phyloP scores from a whole-genome alignment of 2,113 vertebrate species.

The Cercocebus atys region DNA sequence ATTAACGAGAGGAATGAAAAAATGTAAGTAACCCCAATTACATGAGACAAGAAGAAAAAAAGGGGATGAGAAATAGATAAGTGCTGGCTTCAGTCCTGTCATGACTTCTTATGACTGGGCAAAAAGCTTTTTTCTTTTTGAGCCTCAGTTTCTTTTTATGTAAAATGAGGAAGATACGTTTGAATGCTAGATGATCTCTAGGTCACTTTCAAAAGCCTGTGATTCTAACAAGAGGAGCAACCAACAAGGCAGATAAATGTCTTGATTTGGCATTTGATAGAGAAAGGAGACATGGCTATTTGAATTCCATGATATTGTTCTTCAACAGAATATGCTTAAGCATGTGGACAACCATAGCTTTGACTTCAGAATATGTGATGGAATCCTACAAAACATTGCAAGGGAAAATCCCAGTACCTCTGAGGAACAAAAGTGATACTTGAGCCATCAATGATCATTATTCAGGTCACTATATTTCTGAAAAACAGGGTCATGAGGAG shows the following conservation, averaged over 20 bases:
- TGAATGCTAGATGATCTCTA: not conserved
- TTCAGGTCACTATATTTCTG: not conserved
- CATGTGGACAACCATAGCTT: not conserved
- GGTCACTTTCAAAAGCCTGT: not conserved
- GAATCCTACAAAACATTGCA: not conserved
- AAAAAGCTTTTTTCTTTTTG: not conserved
- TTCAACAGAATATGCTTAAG: conserved; percentile 37
- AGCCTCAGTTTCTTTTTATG: not conserved
- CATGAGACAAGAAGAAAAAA: not conserved
- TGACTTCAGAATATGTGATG: conserved; percentile 14
- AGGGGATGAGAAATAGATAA: accelerated
- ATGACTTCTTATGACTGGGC: not conserved
- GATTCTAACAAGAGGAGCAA: conserved; percentile 44
- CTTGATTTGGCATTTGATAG: conserved; percentile 48
- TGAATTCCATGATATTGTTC: conserved; percentile 28
- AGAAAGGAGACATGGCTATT: not conserved
- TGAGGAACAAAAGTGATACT: conserved; percentile 31
- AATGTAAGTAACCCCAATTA: not conserved
- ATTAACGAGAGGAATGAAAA: conserved; percentile 31
- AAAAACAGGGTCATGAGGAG: not conserved
- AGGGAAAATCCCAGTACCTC: not conserved
- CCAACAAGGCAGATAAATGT: conserved; percentile 30
- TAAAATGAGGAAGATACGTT: not conserved
- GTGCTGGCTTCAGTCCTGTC: not conserved
- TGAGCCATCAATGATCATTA: not conserved